These are phyloP conservation scores for Leptinotarsa lineolata DNA, from an alignment of 1,140 invertebrate genomes.

Conservation along the genomic window DNA sequence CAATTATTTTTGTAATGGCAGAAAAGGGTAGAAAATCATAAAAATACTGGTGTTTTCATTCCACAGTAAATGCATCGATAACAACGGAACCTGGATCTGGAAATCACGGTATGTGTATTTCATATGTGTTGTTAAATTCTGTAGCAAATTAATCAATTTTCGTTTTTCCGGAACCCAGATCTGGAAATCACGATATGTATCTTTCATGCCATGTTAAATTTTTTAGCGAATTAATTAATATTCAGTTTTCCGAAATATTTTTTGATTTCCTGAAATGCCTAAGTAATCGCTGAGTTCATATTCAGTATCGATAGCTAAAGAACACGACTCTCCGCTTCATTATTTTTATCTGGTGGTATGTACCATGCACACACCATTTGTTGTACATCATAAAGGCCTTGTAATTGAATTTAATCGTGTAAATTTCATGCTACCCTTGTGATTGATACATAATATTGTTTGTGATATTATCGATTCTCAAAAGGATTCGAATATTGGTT, in stretches of 20 bases:
- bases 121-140: slow-evolving; percentile 43
- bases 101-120: slow-evolving; percentile 40
- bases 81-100: slow-evolving; percentile 35
- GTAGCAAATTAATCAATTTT: slow-evolving; percentile 26
- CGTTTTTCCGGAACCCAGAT: slow-evolving; percentile 40
- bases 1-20: slow-evolving; percentile 33
- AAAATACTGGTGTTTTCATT: slow-evolving; percentile 42
- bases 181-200: slow-evolving; percentile 42
- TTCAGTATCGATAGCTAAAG: slow-evolving; percentile 21
- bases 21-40: slow-evolving; percentile 49
- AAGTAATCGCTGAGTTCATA: slow-evolving; percentile 10
- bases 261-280: slow-evolving; percentile 11
- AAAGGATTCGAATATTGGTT: slow-evolving; percentile 14
- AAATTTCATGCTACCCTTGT: slow-evolving; percentile 16
- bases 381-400: slow-evolving; percentile 44
- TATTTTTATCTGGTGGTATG: slow-evolving; percentile 37
- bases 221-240: slow-evolving; percentile 28
- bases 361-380: slow-evolving; percentile 44
- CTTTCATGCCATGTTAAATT: slow-evolving; percentile 41
- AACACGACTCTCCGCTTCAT: slow-evolving; percentile 28
- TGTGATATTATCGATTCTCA: slow-evolving; percentile 18
- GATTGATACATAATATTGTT: slow-evolving; percentile 6
- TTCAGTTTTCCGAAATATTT: slow-evolving; percentile 21
- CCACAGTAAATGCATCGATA: slow-evolving; percentile 47
- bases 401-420: slow-evolving; percentile 34